phyloP scores from a whole-genome alignment of 2,113 vertebrate species.

The Macroglossus sobrinus region DNA sequence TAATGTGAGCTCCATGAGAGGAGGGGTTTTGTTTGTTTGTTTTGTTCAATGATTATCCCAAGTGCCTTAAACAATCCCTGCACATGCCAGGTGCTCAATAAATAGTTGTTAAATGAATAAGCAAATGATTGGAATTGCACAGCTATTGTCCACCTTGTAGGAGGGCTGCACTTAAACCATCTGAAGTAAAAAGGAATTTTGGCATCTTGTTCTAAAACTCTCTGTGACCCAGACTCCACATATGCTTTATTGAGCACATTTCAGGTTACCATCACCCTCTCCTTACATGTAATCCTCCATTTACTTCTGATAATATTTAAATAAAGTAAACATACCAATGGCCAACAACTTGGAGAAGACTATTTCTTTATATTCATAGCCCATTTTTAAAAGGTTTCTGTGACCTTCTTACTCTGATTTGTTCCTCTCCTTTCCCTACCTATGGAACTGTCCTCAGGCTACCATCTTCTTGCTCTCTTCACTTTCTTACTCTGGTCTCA shows the following conservation, averaged over 20 bases:
- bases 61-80: neutral
- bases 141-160: neutral
- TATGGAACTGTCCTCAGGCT: neutral
- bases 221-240: neutral
- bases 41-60: constrained; percentile 26
- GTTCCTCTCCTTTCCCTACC: neutral
- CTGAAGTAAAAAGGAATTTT: constrained; percentile 32
- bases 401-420: neutral
- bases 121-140: neutral
- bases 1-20: neutral
- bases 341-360: neutral
- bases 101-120: constrained; percentile 10
- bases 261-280: neutral
- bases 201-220: constrained; percentile 22
- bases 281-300: constrained; percentile 27
- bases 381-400: constrained; percentile 8
- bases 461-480: neutral
- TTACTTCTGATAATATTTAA: constrained; percentile 54
- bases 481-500: neutral
- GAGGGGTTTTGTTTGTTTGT: neutral
- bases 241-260: neutral
- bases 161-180: neutral
- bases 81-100: constrained; percentile 1
- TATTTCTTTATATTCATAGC: neutral
- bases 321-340: constrained; percentile 47